A percentile compares a stretch with the other conserved stretches of the same genome.
These are phyloP conservation scores for Liolophura sinensis DNA, from an alignment of 1,140 invertebrate species.

Conservation along the genomic window DNA sequence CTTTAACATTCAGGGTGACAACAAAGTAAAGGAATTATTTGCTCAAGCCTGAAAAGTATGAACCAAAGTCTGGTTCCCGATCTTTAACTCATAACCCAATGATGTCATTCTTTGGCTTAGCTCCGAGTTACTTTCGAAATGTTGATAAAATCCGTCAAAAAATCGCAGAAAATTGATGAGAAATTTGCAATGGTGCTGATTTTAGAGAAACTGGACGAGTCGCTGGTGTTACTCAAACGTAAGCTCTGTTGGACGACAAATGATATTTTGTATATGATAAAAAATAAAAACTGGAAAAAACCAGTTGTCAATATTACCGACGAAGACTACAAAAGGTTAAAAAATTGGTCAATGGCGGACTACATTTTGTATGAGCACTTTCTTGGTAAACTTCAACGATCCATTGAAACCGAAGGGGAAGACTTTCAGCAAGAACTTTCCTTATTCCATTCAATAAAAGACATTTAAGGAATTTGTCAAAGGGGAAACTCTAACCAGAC, in stretches of 20 bases:
- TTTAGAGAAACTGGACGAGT: slow-evolving; percentile 49
- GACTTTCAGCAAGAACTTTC: slow-evolving; percentile 34
- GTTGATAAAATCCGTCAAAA: slow-evolving; percentile 17
- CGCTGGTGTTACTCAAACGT: slow-evolving; percentile 40
- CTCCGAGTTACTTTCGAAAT: slow-evolving; percentile 17
- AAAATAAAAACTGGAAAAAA: slow-evolving; percentile 31
- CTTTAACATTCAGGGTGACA: slow-evolving; percentile 4
- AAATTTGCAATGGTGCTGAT: slow-evolving; percentile 44
- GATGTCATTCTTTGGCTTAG: slow-evolving; percentile 40
- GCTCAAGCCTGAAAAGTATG: slow-evolving; percentile 9
- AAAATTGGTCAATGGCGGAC: slow-evolving; percentile 30
- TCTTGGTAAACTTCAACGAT: slow-evolving; percentile 19
- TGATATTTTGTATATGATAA: slow-evolving; percentile 46
- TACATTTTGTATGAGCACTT: slow-evolving; percentile 39
- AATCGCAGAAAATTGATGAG: slow-evolving; percentile 31
- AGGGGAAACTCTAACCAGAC: too few species aligned
- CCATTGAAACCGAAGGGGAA: slow-evolving; percentile 20
- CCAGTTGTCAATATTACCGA: slow-evolving; percentile 19
- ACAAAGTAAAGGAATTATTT: background rate
- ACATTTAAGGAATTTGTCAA: slow-evolving; percentile 28
- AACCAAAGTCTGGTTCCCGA: slow-evolving; percentile 4
- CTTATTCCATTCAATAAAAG: slow-evolving; percentile 28
- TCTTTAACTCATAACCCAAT: slow-evolving; percentile 37
- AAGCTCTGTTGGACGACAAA: slow-evolving; percentile 43
- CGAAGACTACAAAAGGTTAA: slow-evolving; percentile 18